Percentiles rank a stretch among this genome's conserved stretches.
phyloP scores from a whole-genome alignment of 1,140 invertebrate species.

The Anoplolepis gracilipes region DNA sequence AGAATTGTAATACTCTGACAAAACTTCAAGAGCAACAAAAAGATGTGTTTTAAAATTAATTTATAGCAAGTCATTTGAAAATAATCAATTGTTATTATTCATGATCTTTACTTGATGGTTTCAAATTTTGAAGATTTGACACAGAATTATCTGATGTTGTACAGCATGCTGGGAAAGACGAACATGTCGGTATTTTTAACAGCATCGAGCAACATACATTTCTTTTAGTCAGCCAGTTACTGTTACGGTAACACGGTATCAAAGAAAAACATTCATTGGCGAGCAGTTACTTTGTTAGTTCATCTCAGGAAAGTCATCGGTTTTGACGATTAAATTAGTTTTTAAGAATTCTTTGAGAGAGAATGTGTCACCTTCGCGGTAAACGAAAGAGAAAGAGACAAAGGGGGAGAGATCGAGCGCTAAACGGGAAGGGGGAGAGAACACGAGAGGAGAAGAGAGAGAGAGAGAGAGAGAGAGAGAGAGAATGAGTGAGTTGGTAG shows the following conservation, averaged over 20 bases:
- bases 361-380: slow-evolving; percentile 25
- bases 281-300: background rate
- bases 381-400: slow-evolving; percentile 67
- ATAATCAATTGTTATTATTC: background rate
- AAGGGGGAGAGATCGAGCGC: slow-evolving; percentile 54
- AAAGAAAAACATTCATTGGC: slow-evolving; percentile 5
- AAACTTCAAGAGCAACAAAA: background rate
- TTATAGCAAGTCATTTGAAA: background rate
- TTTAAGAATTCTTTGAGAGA: slow-evolving; percentile 67
- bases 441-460: slow-evolving; percentile 62
- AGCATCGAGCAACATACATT: background rate
- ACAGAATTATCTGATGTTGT: background rate
- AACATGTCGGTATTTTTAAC: background rate
- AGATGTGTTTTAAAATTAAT: background rate
- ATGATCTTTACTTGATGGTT: background rate
- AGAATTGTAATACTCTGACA: background rate
- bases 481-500: slow-evolving; percentile 76
- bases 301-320: slow-evolving; percentile 15
- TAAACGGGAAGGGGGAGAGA: slow-evolving; percentile 62
- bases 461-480: slow-evolving; percentile 72
- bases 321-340: slow-evolving; percentile 67
- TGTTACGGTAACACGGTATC: background rate
- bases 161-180: background rate
- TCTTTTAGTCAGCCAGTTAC: background rate
- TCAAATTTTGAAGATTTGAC: background rate